Conservation (phyloP, 2,113 vertebrate species). For the Pandion haliaetus region DNA sequence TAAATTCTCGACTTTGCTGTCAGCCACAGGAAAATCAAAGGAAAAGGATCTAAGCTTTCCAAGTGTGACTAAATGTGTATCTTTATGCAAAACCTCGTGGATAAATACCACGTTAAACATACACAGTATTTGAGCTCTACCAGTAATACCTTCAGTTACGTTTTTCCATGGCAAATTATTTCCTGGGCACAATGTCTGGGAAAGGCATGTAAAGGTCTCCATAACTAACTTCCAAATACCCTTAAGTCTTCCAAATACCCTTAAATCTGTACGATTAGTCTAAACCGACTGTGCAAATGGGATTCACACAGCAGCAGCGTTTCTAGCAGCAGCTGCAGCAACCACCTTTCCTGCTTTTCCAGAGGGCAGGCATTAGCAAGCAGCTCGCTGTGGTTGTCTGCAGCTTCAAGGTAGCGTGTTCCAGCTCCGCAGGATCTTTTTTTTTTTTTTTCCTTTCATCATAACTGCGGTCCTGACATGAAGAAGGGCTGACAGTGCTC, state of each 20-base stretch:
- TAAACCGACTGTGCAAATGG: neutral
- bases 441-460: neutral
- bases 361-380: neutral
- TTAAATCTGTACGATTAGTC: neutral
- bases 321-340: slow-evolving; percentile 22
- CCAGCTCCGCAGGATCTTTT: neutral
- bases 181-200: neutral
- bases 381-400: neutral
- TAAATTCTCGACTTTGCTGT: neutral
- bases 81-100: neutral
- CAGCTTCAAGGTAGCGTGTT: neutral
- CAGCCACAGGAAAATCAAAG: neutral
- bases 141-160: neutral
- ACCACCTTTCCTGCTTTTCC: slow-evolving; percentile 10
- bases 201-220: neutral
- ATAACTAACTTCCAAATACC: neutral
- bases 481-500: neutral
- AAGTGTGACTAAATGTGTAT: neutral
- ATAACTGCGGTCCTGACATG: neutral
- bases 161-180: neutral
- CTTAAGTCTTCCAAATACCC: neutral
- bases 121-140: neutral
- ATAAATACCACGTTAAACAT: neutral
- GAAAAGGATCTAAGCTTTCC: neutral
- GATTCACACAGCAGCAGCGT: neutral